Evolutionary conservation across 2,888 invertebrate species (phyloP).

Genomic region (Athetis lepigone): DNA sequence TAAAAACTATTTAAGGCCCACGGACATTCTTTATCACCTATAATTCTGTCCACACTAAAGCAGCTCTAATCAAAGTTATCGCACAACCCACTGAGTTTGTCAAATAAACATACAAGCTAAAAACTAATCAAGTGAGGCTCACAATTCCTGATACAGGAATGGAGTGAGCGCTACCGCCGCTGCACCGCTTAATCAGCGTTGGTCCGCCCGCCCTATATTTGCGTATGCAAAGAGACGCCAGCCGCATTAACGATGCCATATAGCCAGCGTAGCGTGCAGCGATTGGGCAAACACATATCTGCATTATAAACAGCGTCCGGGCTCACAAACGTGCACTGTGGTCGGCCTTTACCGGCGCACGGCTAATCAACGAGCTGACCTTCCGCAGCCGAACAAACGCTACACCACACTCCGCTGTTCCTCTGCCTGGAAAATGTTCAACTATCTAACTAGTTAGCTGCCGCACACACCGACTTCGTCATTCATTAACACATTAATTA

Average conservation of each 20-base stretch:
- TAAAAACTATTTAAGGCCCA: background rate
- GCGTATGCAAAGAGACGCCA: constrained; percentile 90
- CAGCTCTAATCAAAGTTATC: constrained; percentile 20
- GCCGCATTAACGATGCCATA: constrained; percentile 91
- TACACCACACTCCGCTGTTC: constrained; percentile 73
- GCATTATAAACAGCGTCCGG: constrained; percentile 90
- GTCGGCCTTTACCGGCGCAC: constrained; percentile 89
- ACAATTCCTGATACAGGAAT: constrained; percentile 82
- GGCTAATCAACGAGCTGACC: constrained; percentile 90
- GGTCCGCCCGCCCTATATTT: constrained; percentile 90
- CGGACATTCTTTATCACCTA: background rate
- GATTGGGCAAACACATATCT: constrained; percentile 91
- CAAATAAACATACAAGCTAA: constrained; percentile 67
- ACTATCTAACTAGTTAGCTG: constrained; percentile 66
- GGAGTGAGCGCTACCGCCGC: constrained; percentile 82
- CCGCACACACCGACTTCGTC: constrained; percentile 55
- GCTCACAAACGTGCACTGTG: constrained; percentile 90
- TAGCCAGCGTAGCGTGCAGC: constrained; percentile 90
- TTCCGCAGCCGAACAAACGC: constrained; percentile 86
- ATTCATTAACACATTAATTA: constrained; percentile 65
- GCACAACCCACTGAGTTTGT: constrained; percentile 41
- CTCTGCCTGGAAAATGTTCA: constrained; percentile 71
- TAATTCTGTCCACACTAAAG: background rate
- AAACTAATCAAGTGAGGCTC: constrained; percentile 83
- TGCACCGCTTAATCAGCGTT: constrained; percentile 89